Percentiles rank a stretch among this genome's conserved stretches.
These are phyloP conservation scores for Grantiella picta DNA, from an alignment of 2,113 vertebrate genomes.

Conservation along the genomic window DNA sequence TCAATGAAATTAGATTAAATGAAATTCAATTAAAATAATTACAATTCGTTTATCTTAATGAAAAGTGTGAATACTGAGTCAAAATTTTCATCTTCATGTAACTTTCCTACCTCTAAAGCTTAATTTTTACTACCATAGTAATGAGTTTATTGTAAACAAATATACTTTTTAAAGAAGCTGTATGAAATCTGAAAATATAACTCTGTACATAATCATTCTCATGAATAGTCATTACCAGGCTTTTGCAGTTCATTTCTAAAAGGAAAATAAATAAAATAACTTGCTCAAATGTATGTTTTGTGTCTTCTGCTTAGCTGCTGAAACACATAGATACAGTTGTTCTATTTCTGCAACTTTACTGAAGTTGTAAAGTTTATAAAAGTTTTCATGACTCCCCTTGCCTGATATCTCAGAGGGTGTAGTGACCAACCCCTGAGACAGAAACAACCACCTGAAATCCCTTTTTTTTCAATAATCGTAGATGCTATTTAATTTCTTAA, in stretches of 20 bases:
- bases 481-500: background rate
- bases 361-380: background rate
- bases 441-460: background rate
- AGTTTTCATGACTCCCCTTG: background rate
- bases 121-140: background rate
- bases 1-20: too few species aligned
- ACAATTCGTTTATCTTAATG: background rate
- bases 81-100: background rate
- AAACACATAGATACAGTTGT: background rate
- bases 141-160: background rate
- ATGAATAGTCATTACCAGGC: background rate
- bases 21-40: too few species aligned
- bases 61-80: background rate
- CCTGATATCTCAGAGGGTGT: background rate
- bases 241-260: background rate
- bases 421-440: background rate
- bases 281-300: background rate
- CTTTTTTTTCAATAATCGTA: background rate
- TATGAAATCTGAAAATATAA: background rate
- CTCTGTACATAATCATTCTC: background rate
- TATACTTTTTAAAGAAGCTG: background rate
- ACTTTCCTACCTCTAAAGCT: background rate
- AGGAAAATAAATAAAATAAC: background rate
- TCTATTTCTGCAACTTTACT: background rate
- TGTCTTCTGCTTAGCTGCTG: background rate